Evolutionary conservation across 2,113 vertebrate species (phyloP), one percentile per base, ranked within the genome.

Genomic region (Tiliqua scincoides): DNA sequence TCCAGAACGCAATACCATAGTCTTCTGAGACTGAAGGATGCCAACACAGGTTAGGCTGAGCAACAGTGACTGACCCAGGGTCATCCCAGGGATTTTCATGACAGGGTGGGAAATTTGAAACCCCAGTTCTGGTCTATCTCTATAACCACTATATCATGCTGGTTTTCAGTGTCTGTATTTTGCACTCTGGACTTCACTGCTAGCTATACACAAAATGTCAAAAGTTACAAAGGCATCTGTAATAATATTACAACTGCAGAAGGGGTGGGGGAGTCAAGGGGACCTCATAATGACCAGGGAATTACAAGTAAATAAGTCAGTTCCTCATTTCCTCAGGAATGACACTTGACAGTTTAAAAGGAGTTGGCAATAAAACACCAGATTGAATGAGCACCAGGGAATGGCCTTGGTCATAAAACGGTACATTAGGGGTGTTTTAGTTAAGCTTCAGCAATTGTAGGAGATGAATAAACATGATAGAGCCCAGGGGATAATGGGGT

Each of bases 351-450:
- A 94, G 83, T 87, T 93, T 93, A 88, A 93, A 90, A 93, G 89
- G 91, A 89, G 71, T 37, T 93, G 91, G 94, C 90, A 92, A 92
- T 93, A 91, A 94, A 95, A 92, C 63, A 87, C 81, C 84, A 91
- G 79, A 94, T 93, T 92, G 88, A 95, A 93, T 89, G 91, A 92
- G 78, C 0, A 0, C 75, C 21, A 68, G 91, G 93, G 89, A 92
- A 74, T 85, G 92, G 77, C 73, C 85, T 86, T 59, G 30, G 82
- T 74, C 85, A 84, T 93, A 92, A 94, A 95, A 91, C 63, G 52
- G 73, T 89, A 87, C 83, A 87, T 92, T 93, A 92, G 82, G 87
- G 85, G 54, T 89, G 79, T 93, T n/a, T 85, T 81, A 89, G 87
- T 79, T 91, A 88, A 90, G 54, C 71, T 89, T 92, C 85, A 89